phyloP scores from a whole-genome alignment of 2,113 vertebrate genomes.

The Amphiprion percula region DNA sequence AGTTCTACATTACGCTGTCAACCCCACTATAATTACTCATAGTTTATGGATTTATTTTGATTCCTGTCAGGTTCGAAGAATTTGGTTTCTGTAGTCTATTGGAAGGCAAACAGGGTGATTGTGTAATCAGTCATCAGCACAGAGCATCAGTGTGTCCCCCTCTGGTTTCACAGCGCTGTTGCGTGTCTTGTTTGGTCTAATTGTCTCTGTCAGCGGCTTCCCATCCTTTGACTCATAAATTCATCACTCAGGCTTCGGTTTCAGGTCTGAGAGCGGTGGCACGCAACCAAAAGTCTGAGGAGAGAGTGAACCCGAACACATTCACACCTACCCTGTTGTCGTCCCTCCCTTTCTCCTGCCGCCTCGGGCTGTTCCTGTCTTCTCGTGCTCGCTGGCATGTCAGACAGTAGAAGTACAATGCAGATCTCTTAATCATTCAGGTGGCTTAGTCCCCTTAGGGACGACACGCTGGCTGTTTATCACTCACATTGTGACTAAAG shows the following conservation, averaged over 20 bases:
- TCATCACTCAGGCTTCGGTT: conserved; percentile 46
- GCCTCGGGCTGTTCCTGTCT: conserved; percentile 46
- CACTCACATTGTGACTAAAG: conserved; percentile 21
- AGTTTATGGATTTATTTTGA: conserved; percentile 19
- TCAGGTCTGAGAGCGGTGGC: conserved; percentile 44
- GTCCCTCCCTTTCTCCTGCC: conserved; percentile 9
- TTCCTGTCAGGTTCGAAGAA: neutral
- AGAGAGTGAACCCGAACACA: conserved; percentile 22
- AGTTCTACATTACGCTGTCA: neutral
- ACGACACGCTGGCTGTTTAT: conserved; percentile 21
- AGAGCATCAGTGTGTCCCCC: conserved; percentile 10
- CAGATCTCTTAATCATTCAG: conserved; percentile 19
- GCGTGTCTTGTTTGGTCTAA: conserved; percentile 41
- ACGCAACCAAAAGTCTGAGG: conserved; percentile 52
- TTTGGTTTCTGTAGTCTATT: neutral
- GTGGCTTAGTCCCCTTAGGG: neutral
- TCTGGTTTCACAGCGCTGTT: neutral
- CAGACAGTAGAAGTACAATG: neutral
- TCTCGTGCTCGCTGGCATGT: conserved; percentile 34
- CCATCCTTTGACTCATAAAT: conserved; percentile 67
- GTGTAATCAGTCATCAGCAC: conserved; percentile 29
- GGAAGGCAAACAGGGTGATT: neutral
- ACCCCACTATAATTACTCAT: neutral
- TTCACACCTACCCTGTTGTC: neutral
- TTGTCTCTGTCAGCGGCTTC: conserved; percentile 50